Base-by-base conservation (phyloP, 2,888 invertebrate genomes). In the Pedicia rivosa region DNA sequence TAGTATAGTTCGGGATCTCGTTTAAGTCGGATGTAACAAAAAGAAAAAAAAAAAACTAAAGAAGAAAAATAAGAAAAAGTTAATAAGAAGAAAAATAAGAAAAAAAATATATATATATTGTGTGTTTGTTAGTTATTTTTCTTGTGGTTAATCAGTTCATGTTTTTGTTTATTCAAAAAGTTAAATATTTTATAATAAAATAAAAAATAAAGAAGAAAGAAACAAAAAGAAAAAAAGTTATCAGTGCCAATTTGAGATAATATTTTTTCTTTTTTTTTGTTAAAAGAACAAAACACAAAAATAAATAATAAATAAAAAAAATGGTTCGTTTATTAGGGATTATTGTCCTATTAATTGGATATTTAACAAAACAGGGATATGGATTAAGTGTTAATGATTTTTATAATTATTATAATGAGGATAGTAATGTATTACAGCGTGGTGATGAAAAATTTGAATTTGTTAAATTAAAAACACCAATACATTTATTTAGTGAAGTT, bases 401-500 rank as follows among this genome's bases (percentile, higher is more conserved):
- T 14, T 45, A 39, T 32, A 39, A 36, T 29, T 39, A 38, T 35
- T 24, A 38, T 14, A 33, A 44, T 29, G 42, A 42, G 25, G 38
- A 40, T 26, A 37, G 36, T 32, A 38, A 32, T 19, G 46, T 46
- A 24, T 42, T 61, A 42, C 40, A 47, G 28, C 45, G 49, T 35
- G 62, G 61, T 16, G 55, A 61, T 44, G 60, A 57, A 41, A 54
- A 55, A 39, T 51, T 44, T 38, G 41, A 49, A 20, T 46, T 48
- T 38, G 48, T 61, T 41, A 50, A 54, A 39, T 45, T 61, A 43
- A 52, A 55, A 31, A 50, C 45, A 22, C 84, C 90, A 2, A 69
- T 92, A 38, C 65, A 70, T 35, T 87, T 87, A 63, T 92, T 76
- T 56, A 81, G 79, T 46, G 74, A 75, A 46, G 63, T 64, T 43